These are phyloP conservation scores for Gallirallus australis DNA, from an alignment of 2,797 vertebrate species.

Conservation along the genomic window DNA sequence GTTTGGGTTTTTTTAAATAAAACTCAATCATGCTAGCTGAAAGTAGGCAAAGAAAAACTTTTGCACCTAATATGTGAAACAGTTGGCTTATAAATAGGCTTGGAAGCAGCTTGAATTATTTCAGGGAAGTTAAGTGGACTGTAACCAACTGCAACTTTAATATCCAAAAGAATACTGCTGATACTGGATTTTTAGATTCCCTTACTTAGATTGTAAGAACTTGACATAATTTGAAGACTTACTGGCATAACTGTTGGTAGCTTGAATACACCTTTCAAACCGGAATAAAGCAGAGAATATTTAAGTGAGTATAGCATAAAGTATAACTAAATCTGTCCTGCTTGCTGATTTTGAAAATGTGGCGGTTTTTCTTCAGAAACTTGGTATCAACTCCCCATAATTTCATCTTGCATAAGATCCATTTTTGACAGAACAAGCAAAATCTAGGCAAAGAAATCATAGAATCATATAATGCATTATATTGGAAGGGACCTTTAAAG, in stretches of 20 bases:
- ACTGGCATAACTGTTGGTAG: background rate
- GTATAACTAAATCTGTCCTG: background rate
- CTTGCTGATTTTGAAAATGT: background rate
- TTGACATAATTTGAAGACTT: conserved; percentile 34
- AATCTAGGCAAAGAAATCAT: background rate
- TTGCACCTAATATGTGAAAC: conserved; percentile 51
- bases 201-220: conserved; percentile 31
- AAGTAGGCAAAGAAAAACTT: conserved; percentile 13
- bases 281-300: background rate
- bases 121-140: conserved; percentile 74
- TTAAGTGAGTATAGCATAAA: background rate
- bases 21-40: conserved; percentile 5
- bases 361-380: background rate
- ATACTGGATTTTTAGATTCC: conserved; percentile 49
- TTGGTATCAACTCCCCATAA: background rate
- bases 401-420: background rate
- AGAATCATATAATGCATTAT: too few species aligned
- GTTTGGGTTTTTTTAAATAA: conserved; percentile 1
- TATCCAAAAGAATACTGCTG: conserved; percentile 65
- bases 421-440: background rate
- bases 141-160: conserved; percentile 63
- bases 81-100: conserved; percentile 45
- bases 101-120: conserved; percentile 72
- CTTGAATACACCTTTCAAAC: background rate
- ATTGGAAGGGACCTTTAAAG: too few species aligned